Evolutionary conservation across 1,140 invertebrate species (phyloP), one percentile per base, ranked within the genome.

Genomic region (Eubasilissa regina): DNA sequence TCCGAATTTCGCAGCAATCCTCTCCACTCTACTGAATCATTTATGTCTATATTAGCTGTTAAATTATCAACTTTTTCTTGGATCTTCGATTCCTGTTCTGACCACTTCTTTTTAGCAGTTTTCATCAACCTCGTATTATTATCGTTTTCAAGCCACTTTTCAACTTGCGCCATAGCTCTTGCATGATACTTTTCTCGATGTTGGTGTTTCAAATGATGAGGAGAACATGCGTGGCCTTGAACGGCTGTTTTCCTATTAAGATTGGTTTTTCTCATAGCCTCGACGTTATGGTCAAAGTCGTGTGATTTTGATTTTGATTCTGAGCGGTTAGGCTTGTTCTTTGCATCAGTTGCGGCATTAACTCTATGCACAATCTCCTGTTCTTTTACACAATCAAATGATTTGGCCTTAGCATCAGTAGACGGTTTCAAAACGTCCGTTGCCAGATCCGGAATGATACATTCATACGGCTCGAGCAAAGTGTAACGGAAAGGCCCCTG

Each of bases 131-230:
- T 78, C 0, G 79, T 89, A 84, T 75, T 87, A 86, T 81, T 90
- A 88, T 92, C 91, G 62, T 89, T 87, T 76, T 92, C 91, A 15
- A 92, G 80, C 91, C 91, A 92, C 74, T 90, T 88, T 6, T 91
- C 90, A 6, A 92, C 91, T 79, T 92, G 91, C 0, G 92, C 92
- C 93, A 94, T 95, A 1, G 93, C 93, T 64, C 93, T 85, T 1
- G 91, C 91, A 81, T 93, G 93, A 76, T 94, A 93, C 77, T 92
- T 91, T 79, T 94, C 93, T 13, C 93, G 84, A 48, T 92, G 91
- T 3, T 91, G 89, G 83, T 94, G 93, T 75, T 93, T 92, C 51
- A 93, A 87, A 83, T 94, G 90, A 83, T 93, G 93, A 4, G 84
- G 84, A 13, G 86, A 86, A 58, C 79, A 81, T 47, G 79, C 76